Percentiles rank a stretch among this genome's conserved stretches.
Evolutionary conservation across 2,888 invertebrate genomes (phyloP).

Genomic region (Conomelus anceps): DNA sequence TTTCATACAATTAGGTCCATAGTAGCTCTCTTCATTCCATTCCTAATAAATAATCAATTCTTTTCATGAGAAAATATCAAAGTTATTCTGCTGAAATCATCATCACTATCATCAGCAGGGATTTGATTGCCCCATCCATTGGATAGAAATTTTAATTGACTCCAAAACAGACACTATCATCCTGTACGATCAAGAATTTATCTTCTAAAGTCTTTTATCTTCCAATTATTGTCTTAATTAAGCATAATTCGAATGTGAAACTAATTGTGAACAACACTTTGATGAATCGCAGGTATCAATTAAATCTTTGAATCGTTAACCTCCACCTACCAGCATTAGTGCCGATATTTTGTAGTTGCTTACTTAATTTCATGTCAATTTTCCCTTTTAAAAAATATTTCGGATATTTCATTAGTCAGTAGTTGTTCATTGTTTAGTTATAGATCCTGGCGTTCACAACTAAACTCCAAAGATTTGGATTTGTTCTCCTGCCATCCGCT

Average conservation of each 20-base stretch:
- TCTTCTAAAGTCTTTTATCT: too few species aligned
- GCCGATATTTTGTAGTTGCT: too few species aligned
- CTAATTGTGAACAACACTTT: too few species aligned
- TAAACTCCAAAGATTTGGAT: too few species aligned
- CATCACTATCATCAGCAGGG: background rate
- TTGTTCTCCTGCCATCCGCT: too few species aligned
- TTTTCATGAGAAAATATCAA: background rate
- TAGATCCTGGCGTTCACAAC: too few species aligned
- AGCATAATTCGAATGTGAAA: background rate
- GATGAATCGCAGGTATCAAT: background rate
- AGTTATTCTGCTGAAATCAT: background rate
- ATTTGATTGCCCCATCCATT: background rate
- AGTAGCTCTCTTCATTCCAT: background rate
- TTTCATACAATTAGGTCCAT: background rate
- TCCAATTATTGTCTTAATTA: too few species aligned
- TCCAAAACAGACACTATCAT: background rate
- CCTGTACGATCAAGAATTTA: background rate
- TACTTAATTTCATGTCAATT: too few species aligned
- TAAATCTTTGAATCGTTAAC: background rate
- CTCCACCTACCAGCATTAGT: too few species aligned
- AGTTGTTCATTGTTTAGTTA: too few species aligned
- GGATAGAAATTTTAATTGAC: background rate
- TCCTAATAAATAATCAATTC: background rate
- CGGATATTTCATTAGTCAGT: too few species aligned
- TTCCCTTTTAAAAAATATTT: too few species aligned